A percentile compares a stretch with the other conserved stretches of the same genome.
Evolutionary conservation across 2,888 invertebrate genomes (phyloP).

Genomic region (Aspidiotus rigidus): DNA sequence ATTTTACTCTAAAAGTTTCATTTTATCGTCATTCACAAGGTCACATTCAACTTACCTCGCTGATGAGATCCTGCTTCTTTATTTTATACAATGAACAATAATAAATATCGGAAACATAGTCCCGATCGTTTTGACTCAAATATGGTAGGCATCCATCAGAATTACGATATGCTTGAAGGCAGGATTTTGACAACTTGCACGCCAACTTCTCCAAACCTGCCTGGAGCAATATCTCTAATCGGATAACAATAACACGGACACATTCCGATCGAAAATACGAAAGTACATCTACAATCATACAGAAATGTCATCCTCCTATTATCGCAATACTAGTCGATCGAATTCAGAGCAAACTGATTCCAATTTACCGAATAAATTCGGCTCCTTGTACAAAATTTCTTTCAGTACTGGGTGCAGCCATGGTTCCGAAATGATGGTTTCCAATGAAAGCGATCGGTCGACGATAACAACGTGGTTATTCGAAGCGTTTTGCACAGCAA

Average conservation of each 20-base stretch:
- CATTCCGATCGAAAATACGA: slow-evolving; percentile 55
- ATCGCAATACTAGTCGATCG: no score
- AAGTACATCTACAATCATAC: slow-evolving; percentile 40
- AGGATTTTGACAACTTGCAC: slow-evolving; percentile 49
- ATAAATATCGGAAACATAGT: slow-evolving; percentile 53
- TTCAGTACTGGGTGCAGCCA: slow-evolving; percentile 47
- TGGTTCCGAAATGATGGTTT: slow-evolving; percentile 49
- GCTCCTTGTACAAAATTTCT: slow-evolving; percentile 44
- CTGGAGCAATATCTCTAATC: slow-evolving; percentile 54
- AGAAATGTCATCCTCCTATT: neutral
- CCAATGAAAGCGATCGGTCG: slow-evolving; percentile 51
- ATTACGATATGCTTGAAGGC: slow-evolving; percentile 48
- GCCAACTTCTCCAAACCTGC: slow-evolving; percentile 55
- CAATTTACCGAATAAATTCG: no score
- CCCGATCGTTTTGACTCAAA: slow-evolving; percentile 45
- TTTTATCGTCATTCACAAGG: no score
- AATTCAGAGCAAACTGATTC: no score
- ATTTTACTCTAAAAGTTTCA: no score
- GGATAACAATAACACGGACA: slow-evolving; percentile 51
- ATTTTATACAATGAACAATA: slow-evolving; percentile 52
- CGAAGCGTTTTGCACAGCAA: slow-evolving; percentile 42
- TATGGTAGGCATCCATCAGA: slow-evolving; percentile 36
- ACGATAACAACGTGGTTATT: slow-evolving; percentile 31
- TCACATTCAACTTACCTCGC: slow-evolving; percentile 43
- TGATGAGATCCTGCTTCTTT: slow-evolving; percentile 49